Percentiles rank a stretch among this genome's conserved stretches.
phyloP scores from a whole-genome alignment of 2,113 vertebrate genomes.

The Paracanthobrama guichenoti region DNA sequence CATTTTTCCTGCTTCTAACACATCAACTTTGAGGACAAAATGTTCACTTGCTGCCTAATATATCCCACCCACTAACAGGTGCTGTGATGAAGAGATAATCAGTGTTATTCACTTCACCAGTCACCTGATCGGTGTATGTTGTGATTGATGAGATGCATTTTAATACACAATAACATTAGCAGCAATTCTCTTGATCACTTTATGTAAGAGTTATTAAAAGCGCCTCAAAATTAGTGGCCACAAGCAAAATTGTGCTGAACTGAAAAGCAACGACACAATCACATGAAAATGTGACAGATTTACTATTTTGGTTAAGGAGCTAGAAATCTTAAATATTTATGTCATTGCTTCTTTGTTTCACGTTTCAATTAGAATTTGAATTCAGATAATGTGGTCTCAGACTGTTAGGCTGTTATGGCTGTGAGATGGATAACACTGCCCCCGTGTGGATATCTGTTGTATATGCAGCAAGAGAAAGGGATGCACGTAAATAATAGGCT shows the following conservation, averaged over 20 bases:
- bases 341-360: background rate
- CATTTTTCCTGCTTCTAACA: too few species aligned
- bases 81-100: too few species aligned
- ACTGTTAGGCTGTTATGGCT: background rate
- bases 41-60: too few species aligned
- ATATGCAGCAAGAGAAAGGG: background rate
- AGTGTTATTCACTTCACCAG: too few species aligned
- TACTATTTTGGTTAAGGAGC: background rate
- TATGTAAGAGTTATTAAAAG: background rate
- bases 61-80: too few species aligned
- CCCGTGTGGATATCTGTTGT: conserved; percentile 4
- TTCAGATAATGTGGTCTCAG: background rate
- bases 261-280: too few species aligned
- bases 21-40: too few species aligned
- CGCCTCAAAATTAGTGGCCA: background rate
- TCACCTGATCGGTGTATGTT: background rate
- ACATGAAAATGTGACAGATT: background rate
- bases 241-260: too few species aligned
- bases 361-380: background rate
- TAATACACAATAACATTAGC: background rate
- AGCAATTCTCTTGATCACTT: background rate
- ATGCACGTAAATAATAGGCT: background rate
- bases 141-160: background rate
- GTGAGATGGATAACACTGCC: conserved; percentile 20
- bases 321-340: background rate